Percentiles rank a stretch among this genome's conserved stretches.
Evolutionary conservation across 2,113 vertebrate genomes (phyloP).

Genomic region (Neolamprologus toae): DNA sequence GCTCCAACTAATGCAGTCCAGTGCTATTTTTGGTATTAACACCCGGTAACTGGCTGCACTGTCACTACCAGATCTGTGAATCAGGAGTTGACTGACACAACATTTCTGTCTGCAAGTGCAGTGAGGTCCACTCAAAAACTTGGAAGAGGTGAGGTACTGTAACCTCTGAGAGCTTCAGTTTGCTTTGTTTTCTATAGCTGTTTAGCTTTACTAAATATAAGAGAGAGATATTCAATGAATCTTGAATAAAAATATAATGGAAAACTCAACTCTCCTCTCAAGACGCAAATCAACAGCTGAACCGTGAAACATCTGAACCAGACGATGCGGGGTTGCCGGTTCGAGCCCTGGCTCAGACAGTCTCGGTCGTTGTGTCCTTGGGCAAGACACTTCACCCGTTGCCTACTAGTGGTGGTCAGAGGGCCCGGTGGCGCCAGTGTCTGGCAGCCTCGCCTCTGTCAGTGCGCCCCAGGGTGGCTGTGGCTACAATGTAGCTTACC

Average conservation of each 20-base stretch:
- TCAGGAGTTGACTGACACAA: background rate
- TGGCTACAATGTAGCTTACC: background rate
- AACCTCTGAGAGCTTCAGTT: background rate
- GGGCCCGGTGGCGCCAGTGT: background rate
- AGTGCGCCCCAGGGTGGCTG: background rate
- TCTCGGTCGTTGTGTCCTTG: background rate
- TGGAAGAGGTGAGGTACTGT: background rate
- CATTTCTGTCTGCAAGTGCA: background rate
- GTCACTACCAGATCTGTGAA: background rate
- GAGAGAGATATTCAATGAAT: background rate
- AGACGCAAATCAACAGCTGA: background rate
- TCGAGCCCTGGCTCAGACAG: background rate
- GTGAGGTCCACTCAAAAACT: background rate
- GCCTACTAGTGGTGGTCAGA: background rate
- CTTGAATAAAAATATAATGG: background rate
- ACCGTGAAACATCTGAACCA: background rate
- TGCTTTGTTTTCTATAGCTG: background rate
- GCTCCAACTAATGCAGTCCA: background rate
- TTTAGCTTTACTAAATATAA: background rate
- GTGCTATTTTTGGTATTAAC: background rate
- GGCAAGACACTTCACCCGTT: background rate
- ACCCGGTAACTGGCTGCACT: background rate
- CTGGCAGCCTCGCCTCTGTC: background rate
- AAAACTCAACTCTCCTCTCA: background rate
- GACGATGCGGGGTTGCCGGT: background rate